Conservation (phyloP, 2,113 vertebrate genomes). For the Todiramphus saurophagus region DNA sequence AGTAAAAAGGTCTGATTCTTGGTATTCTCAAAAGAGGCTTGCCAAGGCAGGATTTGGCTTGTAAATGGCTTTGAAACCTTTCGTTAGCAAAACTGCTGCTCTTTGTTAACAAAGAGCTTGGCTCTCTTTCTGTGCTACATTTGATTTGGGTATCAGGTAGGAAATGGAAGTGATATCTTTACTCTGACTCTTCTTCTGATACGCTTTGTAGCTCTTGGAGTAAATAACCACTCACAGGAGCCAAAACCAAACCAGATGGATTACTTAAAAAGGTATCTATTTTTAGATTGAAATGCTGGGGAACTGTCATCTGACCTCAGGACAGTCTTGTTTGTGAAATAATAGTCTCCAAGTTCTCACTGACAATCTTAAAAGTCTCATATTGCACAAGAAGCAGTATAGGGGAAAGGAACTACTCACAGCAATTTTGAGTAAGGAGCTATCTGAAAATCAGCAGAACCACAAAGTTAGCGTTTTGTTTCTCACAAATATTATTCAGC, state of each 20-base stretch:
- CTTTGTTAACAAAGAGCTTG: neutral
- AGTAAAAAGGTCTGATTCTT: neutral
- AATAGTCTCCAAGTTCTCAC: neutral
- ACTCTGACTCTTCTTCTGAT: neutral
- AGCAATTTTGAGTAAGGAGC: neutral
- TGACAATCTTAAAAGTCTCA: neutral
- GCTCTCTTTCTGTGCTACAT: neutral
- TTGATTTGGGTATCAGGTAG: neutral
- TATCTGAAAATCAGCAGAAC: neutral
- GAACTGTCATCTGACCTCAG: neutral
- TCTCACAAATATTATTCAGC: neutral
- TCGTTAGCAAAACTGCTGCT: neutral
- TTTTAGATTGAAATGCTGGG: neutral
- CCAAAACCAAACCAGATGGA: neutral
- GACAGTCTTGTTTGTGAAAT: neutral
- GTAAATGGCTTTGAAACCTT: neutral
- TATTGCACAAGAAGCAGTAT: neutral
- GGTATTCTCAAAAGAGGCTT: neutral
- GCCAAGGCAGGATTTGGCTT: neutral
- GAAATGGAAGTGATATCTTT: neutral
- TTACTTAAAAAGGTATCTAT: neutral
- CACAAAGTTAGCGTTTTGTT: neutral
- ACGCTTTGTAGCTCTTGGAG: neutral
- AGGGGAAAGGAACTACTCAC: neutral
- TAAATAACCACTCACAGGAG: neutral